Conservation (phyloP, 2,888 invertebrate genomes). For the Omphaloscelis lunosa region DNA sequence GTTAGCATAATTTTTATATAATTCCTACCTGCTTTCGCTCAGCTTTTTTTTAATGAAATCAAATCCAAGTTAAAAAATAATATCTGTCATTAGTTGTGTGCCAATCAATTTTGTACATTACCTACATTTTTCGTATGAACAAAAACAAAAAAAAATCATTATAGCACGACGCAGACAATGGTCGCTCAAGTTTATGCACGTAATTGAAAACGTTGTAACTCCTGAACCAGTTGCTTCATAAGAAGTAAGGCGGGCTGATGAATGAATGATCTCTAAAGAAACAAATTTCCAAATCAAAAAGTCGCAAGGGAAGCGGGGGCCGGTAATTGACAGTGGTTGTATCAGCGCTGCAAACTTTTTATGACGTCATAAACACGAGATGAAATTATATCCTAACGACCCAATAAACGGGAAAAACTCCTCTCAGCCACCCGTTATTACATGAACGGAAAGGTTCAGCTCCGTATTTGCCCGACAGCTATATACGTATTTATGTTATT, state of each 20-base stretch:
- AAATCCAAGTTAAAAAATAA: conserved; percentile 10
- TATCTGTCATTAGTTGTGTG: neutral
- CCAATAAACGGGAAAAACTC: conserved; percentile 89
- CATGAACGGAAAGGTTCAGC: conserved; percentile 81
- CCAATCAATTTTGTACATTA: neutral
- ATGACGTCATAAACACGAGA: conserved; percentile 88
- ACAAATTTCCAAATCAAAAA: conserved; percentile 73
- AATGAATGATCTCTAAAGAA: conserved; percentile 69
- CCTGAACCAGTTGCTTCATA: conserved; percentile 52
- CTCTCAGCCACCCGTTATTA: conserved; percentile 84
- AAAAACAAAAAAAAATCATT: neutral
- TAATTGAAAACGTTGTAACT: conserved; percentile 59
- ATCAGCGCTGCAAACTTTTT: conserved; percentile 88
- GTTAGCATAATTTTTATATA: conserved; percentile 47
- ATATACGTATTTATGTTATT: conserved; percentile 77
- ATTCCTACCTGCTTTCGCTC: conserved; percentile 31
- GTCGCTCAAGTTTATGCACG: conserved; percentile 50
- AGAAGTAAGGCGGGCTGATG: conserved; percentile 56
- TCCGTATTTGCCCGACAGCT: conserved; percentile 74
- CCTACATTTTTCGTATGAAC: neutral
- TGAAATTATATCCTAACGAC: conserved; percentile 90
- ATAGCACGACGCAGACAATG: conserved; percentile 35
- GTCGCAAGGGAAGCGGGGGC: conserved; percentile 70
- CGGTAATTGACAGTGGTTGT: conserved; percentile 86
- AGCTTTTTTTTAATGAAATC: conserved; percentile 29